phyloP scores from a whole-genome alignment of 1,140 invertebrate species.

The Drosophila tristis region DNA sequence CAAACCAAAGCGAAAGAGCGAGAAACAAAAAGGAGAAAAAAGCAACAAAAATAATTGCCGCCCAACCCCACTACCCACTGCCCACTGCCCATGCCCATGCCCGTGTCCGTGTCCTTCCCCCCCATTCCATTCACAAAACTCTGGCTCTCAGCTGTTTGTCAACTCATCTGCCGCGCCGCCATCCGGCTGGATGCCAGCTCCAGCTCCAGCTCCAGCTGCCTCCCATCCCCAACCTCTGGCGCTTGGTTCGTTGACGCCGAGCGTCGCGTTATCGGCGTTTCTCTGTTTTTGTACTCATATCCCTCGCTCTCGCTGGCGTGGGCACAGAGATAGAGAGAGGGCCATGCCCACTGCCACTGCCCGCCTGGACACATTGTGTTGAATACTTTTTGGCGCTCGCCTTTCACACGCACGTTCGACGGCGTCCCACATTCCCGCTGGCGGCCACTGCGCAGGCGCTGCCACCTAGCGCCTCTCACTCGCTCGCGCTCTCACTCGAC shows the following conservation, averaged over 20 bases:
- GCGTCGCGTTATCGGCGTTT: constrained; percentile 79
- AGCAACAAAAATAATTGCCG: constrained; percentile 79
- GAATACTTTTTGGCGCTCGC: constrained; percentile 80
- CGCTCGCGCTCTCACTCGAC: constrained; percentile 37
- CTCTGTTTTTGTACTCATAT: constrained; percentile 84
- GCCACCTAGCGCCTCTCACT: constrained; percentile 51
- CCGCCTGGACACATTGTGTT: constrained; percentile 60
- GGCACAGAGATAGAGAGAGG: background rate
- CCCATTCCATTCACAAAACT: constrained; percentile 78
- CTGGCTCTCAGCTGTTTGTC: constrained; percentile 81
- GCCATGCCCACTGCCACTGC: constrained; percentile 22
- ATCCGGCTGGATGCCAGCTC: constrained; percentile 59
- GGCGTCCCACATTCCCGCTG: constrained; percentile 73
- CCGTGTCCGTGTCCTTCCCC: constrained; percentile 16
- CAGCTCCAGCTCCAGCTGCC: constrained; percentile 27
- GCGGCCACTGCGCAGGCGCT: constrained; percentile 53
- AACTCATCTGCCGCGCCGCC: constrained; percentile 80
- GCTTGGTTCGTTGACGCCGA: constrained; percentile 76
- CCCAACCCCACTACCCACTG: constrained; percentile 15
- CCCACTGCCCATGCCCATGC: constrained; percentile 1
- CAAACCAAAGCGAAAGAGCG: constrained; percentile 39
- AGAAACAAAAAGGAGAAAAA: constrained; percentile 49
- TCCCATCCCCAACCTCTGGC: background rate
- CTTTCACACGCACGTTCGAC: constrained; percentile 79
- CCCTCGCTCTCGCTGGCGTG: constrained; percentile 50